Evolutionary conservation across 2,113 vertebrate species (phyloP).

Genomic region (Fukomys damarensis): DNA sequence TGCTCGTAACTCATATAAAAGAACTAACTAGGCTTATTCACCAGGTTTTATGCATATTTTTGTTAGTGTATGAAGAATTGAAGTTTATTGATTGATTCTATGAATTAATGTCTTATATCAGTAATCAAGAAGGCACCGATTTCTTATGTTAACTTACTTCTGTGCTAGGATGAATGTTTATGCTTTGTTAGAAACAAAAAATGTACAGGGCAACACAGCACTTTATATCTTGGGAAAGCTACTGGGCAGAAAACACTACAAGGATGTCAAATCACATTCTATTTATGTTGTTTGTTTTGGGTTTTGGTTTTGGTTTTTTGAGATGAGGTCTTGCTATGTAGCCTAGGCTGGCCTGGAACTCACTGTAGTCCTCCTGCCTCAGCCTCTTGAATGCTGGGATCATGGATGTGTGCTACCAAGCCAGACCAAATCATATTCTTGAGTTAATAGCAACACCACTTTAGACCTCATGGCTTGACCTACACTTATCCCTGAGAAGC

Average conservation of each 20-base stretch:
- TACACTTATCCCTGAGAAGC: neutral
- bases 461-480: neutral
- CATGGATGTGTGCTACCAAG: neutral
- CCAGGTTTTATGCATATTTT: constrained; percentile 3
- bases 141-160: constrained; percentile 24
- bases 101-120: constrained; percentile 56
- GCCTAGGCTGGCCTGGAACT: neutral
- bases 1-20: neutral
- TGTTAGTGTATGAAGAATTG: constrained; percentile 2
- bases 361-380: neutral
- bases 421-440: neutral
- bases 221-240: constrained; percentile 22
- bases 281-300: neutral
- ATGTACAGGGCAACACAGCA: neutral
- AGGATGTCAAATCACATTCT: neutral
- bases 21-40: neutral
- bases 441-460: neutral
- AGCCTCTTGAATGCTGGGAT: neutral
- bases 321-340: neutral
- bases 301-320: neutral
- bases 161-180: constrained; percentile 27
- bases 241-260: constrained; percentile 44
- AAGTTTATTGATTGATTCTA: constrained; percentile 28
- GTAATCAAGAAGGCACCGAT: constrained; percentile 48
- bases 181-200: constrained; percentile 40